Evolutionary conservation across 2,113 vertebrate genomes (phyloP).

Genomic region (Synodontis membranacea): DNA sequence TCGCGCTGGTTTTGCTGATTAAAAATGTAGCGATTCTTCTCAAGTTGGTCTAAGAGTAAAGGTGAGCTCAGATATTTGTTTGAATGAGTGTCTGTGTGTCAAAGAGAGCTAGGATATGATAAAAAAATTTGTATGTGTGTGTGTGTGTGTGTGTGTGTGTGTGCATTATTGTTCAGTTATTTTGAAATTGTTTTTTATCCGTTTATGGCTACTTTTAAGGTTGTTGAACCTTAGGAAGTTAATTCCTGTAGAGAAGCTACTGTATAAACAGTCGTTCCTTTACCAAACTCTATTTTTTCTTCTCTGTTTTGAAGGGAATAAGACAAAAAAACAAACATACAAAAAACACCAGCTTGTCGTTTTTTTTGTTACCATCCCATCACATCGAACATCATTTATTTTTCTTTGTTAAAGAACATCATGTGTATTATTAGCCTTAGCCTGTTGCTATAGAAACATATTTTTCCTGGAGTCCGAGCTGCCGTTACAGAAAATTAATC

Average conservation of each 20-base stretch:
- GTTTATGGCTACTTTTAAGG: no score
- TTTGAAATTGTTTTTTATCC: no score
- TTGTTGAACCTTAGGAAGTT: no score
- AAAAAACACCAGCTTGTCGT: no score
- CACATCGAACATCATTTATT: no score
- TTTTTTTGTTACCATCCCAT: not conserved
- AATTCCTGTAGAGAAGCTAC: no score
- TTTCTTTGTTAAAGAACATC: not conserved
- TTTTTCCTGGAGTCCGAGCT: not conserved
- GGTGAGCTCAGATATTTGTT: conserved; percentile 32
- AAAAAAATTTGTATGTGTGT: not conserved
- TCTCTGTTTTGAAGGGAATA: no score
- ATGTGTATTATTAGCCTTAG: not conserved
- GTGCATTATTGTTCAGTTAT: no score
- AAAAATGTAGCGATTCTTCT: conserved; percentile 45
- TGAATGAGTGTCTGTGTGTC: not conserved
- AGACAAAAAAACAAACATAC: no score
- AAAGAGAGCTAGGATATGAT: not conserved
- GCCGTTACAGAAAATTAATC: not conserved
- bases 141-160: no score
- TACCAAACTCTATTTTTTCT: no score
- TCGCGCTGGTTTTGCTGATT: conserved; percentile 35
- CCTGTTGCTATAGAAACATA: not conserved
- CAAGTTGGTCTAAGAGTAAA: conserved; percentile 29
- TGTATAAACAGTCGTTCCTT: no score